Conservation (phyloP, 2,113 vertebrate genomes). For the Diphyllodes magnificus region DNA sequence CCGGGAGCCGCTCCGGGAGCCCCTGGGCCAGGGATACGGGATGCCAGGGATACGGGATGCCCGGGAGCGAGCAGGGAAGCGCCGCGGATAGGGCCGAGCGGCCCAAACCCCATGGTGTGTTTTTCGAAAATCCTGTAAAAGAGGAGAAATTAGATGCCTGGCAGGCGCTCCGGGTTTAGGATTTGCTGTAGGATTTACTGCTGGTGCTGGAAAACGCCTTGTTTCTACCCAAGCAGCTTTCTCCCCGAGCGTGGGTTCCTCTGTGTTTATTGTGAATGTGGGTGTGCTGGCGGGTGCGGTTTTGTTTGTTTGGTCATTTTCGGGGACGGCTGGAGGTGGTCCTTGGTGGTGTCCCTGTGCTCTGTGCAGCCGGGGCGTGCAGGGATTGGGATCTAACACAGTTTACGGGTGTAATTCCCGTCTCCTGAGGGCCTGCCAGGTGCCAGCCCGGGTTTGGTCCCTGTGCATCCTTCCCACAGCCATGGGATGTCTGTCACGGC, state of each 20-base stretch:
- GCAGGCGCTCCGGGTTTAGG: neutral
- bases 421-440: fast-evolving
- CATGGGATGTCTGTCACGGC: fast-evolving
- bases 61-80: neutral
- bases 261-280: no score
- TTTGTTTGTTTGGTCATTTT: neutral
- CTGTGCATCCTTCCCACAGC: fast-evolving
- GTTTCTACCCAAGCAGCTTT: neutral
- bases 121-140: fast-evolving
- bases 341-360: fast-evolving
- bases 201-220: fast-evolving
- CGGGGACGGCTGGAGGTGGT: neutral
- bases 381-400: fast-evolving
- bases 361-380: neutral
- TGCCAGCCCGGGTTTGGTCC: fast-evolving
- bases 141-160: fast-evolving
- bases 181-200: no score
- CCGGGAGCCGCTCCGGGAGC: neutral
- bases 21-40: fast-evolving
- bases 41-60: fast-evolving
- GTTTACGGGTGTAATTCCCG: fast-evolving
- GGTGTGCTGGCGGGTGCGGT: neutral
- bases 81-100: fast-evolving
- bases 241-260: fast-evolving
- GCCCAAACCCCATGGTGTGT: fast-evolving